Conservation (phyloP, 2,888 invertebrate genomes). For the Latrodectus elegans region DNA sequence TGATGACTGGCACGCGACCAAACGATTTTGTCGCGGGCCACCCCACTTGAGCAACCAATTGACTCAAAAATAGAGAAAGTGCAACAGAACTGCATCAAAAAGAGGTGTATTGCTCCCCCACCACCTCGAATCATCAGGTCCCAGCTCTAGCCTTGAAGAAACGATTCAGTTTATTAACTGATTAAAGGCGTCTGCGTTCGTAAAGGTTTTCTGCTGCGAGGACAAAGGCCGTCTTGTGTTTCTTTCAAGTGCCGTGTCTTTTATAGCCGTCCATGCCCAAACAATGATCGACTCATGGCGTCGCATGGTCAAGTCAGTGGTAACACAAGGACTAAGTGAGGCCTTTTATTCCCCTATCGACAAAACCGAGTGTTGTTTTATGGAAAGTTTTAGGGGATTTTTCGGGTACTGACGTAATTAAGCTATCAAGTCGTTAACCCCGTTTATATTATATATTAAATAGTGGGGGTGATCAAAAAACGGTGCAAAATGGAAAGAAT, state of each 20-base stretch:
- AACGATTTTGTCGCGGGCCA: constrained; percentile 44
- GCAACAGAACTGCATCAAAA: constrained; percentile 14
- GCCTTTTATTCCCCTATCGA: constrained; percentile 47
- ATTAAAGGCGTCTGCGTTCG: constrained; percentile 50
- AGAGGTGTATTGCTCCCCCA: constrained; percentile 38
- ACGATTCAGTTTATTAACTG: constrained; percentile 38
- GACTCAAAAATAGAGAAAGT: constrained; percentile 67
- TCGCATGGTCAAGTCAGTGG: constrained; percentile 46
- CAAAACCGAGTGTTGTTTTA: constrained; percentile 48
- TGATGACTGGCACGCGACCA: constrained; percentile 61
- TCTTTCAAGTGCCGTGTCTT: constrained; percentile 43
- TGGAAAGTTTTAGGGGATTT: constrained; percentile 47
- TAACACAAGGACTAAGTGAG: constrained; percentile 63
- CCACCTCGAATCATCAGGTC: constrained; percentile 5
- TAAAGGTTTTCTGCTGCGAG: constrained; percentile 13
- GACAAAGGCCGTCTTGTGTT: constrained; percentile 64
- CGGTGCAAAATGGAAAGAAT: constrained; percentile 26
- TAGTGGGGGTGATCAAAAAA: constrained; percentile 39
- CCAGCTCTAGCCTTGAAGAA: constrained; percentile 23
- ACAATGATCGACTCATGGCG: constrained; percentile 51
- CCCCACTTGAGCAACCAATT: constrained; percentile 56
- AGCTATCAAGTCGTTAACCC: constrained; percentile 60
- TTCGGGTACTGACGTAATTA: constrained; percentile 54
- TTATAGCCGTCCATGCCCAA: constrained; percentile 43
- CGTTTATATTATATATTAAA: constrained; percentile 52